Evolutionary conservation across 2,888 invertebrate genomes (phyloP).

Genomic region (Orthosia gothica): DNA sequence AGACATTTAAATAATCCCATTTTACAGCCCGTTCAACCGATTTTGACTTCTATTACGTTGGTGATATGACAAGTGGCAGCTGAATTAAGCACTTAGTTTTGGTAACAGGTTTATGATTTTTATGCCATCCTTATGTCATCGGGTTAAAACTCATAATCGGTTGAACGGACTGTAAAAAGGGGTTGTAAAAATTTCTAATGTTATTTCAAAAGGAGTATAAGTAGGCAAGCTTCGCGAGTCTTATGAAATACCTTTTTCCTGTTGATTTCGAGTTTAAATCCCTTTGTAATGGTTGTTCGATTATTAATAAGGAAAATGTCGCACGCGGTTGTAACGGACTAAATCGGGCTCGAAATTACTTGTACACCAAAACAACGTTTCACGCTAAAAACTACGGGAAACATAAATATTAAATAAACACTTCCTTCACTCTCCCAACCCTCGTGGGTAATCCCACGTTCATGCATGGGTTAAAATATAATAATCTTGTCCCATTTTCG

Average conservation of each 20-base stretch:
- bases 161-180: too few species aligned
- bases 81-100: too few species aligned
- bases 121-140: too few species aligned
- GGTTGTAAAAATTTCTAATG: too few species aligned
- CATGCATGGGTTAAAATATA: conserved; percentile 57
- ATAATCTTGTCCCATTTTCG: conserved; percentile 64
- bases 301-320: conserved; percentile 49
- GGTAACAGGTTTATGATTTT: too few species aligned
- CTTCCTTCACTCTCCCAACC: conserved; percentile 24
- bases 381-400: conserved; percentile 42
- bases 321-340: conserved; percentile 27
- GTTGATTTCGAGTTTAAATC: conserved; percentile 14
- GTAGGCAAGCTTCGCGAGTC: not conserved
- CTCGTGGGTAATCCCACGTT: conserved; percentile 55
- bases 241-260: conserved; percentile 14
- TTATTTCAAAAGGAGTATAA: too few species aligned
- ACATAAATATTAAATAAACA: conserved; percentile 47
- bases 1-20: too few species aligned
- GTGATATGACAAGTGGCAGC: too few species aligned
- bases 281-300: conserved; percentile 19
- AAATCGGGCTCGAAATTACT: conserved; percentile 20
- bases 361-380: conserved; percentile 14
- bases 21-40: too few species aligned
- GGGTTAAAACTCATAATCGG: too few species aligned
- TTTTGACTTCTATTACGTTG: too few species aligned